Evolutionary conservation across 2,888 invertebrate genomes (phyloP).

Genomic region (Drosophila anomelani): DNA sequence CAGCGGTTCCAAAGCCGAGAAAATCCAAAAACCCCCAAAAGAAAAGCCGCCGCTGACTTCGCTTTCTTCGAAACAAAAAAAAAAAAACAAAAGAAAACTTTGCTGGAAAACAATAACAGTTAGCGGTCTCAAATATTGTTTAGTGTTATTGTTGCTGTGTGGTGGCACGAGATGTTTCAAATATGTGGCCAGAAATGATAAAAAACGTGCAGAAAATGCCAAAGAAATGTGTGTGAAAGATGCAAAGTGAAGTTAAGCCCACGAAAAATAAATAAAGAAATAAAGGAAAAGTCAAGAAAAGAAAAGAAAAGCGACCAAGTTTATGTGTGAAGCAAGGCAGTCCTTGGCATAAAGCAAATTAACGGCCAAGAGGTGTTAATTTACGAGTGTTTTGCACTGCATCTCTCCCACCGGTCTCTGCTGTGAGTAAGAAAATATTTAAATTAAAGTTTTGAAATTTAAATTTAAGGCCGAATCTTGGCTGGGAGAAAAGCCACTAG

Average conservation of each 20-base stretch:
- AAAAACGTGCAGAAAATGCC: constrained; percentile 54
- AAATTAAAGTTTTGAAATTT: constrained; percentile 20
- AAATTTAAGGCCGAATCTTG: neutral
- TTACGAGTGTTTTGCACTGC: constrained; percentile 36
- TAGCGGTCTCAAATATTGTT: constrained; percentile 13
- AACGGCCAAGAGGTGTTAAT: constrained; percentile 61
- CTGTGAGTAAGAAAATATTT: constrained; percentile 56
- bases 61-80: constrained; percentile 56
- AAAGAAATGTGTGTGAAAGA: constrained; percentile 46
- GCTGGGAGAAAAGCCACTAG: constrained; percentile 25
- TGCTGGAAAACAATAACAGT: constrained; percentile 37
- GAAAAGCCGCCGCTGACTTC: constrained; percentile 43
- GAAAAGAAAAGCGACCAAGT: constrained; percentile 23
- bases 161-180: constrained; percentile 63
- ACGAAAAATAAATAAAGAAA: constrained; percentile 22
- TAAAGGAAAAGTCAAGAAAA: constrained; percentile 2
- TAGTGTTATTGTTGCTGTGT: constrained; percentile 48
- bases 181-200: constrained; percentile 49
- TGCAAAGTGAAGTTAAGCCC: constrained; percentile 44
- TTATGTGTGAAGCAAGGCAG: constrained; percentile 29
- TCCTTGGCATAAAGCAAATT: constrained; percentile 36
- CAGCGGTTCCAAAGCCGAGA: constrained; percentile 65
- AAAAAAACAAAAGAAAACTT: constrained; percentile 19
- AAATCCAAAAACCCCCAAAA: constrained; percentile 14
- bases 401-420: constrained; percentile 48